Conservation (phyloP, 2,113 vertebrate genomes). For the Pseudolaguvia tuberculata region DNA sequence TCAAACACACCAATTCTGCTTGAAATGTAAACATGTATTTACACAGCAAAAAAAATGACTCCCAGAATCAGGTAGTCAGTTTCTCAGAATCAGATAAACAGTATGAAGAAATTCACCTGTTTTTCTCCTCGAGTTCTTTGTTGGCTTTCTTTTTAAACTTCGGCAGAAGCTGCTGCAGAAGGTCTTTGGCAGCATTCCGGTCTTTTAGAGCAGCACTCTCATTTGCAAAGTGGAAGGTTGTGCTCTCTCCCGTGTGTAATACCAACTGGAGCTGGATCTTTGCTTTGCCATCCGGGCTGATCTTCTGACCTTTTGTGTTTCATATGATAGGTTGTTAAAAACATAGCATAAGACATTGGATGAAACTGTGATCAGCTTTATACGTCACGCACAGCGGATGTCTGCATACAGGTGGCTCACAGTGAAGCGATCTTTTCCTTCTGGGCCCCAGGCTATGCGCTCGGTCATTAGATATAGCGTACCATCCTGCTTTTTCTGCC, state of each 20-base stretch:
- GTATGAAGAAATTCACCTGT: no score
- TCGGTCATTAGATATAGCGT: conserved; percentile 97
- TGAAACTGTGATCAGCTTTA: background rate
- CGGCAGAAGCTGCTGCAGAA: conserved; percentile 93
- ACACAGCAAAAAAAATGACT: no score
- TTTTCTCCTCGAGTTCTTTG: conserved; percentile 97
- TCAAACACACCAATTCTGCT: no score
- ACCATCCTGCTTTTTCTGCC: conserved; percentile 96
- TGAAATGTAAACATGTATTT: no score
- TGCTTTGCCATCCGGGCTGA: conserved; percentile 97
- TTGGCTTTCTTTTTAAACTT: conserved; percentile 99
- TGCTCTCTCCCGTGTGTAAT: conserved; percentile 90
- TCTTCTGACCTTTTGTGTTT: conserved; percentile 86
- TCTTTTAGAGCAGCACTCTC: conserved; percentile 92
- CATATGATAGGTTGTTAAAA: background rate
- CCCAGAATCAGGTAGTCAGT: no score
- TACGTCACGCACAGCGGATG: conserved; percentile 82
- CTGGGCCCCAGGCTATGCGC: conserved; percentile 92
- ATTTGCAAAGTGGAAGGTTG: conserved; percentile 95
- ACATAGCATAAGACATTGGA: background rate
- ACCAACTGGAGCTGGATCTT: conserved; percentile 97
- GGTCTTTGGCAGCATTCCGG: conserved; percentile 89
- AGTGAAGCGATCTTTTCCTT: conserved; percentile 95
- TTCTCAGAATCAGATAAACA: no score
- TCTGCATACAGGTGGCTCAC: conserved; percentile 95